Percentiles rank a stretch among this genome's conserved stretches.
These are phyloP conservation scores for Andrena praecox DNA, from an alignment of 2,888 invertebrate species.

Conservation along the genomic window DNA sequence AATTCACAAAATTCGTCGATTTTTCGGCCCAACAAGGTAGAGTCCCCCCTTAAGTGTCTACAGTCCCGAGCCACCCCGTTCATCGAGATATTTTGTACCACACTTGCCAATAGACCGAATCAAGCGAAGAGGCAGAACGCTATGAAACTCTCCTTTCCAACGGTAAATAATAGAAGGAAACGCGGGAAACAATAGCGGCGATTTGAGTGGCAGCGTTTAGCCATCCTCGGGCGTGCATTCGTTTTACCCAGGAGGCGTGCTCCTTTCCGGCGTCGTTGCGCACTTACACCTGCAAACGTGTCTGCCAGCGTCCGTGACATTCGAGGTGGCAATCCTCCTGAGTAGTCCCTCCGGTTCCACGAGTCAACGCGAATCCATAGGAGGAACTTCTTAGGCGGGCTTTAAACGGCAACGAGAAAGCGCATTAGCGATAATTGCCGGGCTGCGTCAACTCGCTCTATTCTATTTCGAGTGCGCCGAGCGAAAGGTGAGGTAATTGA, in stretches of 20 bases:
- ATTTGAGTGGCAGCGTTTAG: slow-evolving; percentile 31
- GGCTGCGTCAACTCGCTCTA: slow-evolving; percentile 61
- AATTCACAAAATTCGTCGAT: no score
- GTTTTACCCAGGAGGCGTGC: slow-evolving; percentile 36
- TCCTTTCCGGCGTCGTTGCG: slow-evolving; percentile 43
- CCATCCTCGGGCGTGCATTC: slow-evolving; percentile 27
- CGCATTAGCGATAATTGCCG: slow-evolving; percentile 71
- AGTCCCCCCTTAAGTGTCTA: no score
- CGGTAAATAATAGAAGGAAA: slow-evolving; percentile 16
- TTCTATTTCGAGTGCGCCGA: slow-evolving; percentile 39
- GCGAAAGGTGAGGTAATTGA: slow-evolving; percentile 45
- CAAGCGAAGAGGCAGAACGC: no score
- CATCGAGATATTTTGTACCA: no score
- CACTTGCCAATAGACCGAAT: no score
- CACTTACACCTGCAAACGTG: slow-evolving; percentile 53
- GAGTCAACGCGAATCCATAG: slow-evolving; percentile 49
- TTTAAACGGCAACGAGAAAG: slow-evolving; percentile 66
- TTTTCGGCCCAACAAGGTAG: no score
- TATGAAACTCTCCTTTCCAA: no score
- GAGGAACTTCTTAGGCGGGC: slow-evolving; percentile 60
- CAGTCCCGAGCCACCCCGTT: no score
- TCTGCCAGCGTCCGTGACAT: slow-evolving; percentile 59
- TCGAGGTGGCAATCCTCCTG: slow-evolving; percentile 67
- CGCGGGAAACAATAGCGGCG: neutral
- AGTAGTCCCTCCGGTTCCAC: slow-evolving; percentile 63